Percentiles rank a stretch among this genome's conserved stretches.
These are phyloP conservation scores for Cacatua alba DNA, from an alignment of 2,113 vertebrate genomes.

Conservation along the genomic window DNA sequence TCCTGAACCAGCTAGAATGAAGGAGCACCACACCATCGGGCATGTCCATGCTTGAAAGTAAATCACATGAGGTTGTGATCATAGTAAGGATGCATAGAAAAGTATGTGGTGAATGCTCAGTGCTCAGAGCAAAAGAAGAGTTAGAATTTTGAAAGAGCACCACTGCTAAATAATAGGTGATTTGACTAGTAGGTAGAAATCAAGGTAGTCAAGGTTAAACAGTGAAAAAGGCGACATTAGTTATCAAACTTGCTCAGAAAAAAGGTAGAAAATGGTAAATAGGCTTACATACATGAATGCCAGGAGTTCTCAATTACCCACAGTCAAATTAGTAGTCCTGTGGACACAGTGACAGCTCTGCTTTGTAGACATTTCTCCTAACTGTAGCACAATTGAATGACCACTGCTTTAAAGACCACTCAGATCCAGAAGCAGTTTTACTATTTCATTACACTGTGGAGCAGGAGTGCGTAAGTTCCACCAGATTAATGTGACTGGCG, in stretches of 20 bases:
- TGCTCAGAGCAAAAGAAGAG: neutral
- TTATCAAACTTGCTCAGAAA: neutral
- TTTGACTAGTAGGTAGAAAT: neutral
- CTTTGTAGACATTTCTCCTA: neutral
- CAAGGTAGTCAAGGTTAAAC: neutral
- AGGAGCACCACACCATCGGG: neutral
- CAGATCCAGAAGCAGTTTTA: neutral
- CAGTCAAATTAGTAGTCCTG: neutral
- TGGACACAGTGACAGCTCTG: neutral
- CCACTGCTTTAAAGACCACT: neutral
- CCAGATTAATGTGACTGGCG: neutral
- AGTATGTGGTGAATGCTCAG: neutral
- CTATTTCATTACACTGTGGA: neutral
- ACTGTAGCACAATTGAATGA: neutral
- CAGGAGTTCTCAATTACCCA: neutral
- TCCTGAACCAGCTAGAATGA: neutral
- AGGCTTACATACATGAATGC: neutral
- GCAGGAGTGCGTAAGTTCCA: neutral
- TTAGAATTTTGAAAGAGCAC: neutral
- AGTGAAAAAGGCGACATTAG: neutral
- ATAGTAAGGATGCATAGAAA: neutral
- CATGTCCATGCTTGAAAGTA: neutral
- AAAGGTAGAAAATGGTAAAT: neutral
- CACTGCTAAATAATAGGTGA: neutral
- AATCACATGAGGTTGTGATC: neutral